Base-by-base conservation (phyloP, 2,797 vertebrate genomes). In the Eremophila alpestris region DNA sequence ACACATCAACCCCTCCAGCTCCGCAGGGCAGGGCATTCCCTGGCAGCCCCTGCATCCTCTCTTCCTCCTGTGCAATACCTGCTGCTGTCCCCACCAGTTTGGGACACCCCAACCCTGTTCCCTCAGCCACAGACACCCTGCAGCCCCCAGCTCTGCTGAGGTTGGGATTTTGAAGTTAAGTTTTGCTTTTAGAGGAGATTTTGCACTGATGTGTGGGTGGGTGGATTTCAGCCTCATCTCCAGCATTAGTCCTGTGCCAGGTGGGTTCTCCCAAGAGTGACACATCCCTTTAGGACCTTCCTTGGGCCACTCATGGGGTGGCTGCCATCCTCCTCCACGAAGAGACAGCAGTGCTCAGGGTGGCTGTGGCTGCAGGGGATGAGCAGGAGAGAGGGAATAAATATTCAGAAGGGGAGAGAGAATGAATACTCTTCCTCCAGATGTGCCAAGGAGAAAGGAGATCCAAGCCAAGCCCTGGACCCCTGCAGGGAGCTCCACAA, bases 401-500 rank as follows among this genome's bases (percentile, higher is more conserved):
- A 95, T 95, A 91, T 82, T 94, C 89, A 84, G 55, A 83, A 87
- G 76, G 51, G 73, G 63, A 65, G 45, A 52, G 27, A 58, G 83
- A 90, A 96, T 91, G 89, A 96, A 95, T 91, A 71, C 73, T 76
- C 91, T 91, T 88, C 74, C 70, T 90, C 82, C 49, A 82, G 89
- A 84, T 91, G 89, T 80, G 84, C 83, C 88, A 89, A 79, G 74
- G 95, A 94, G 87, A 96, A 92, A 95, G 90, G 87, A 76, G 54
- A 95, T 68, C 76, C 3, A 5, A 94, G 75, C 30, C 15, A 85
- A 69, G 65, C 51, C 59, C 71, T 55, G 83, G 80, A 60, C 41
- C 80, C 94, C 93, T 15, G 71, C 67, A 55, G 95, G 16, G 91
- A 95, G 77, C 69, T 95, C 93, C 84, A 95, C 88, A 95, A 96